Evolutionary conservation across 2,797 vertebrate species (phyloP).

Genomic region (Hybognathus amarus): DNA sequence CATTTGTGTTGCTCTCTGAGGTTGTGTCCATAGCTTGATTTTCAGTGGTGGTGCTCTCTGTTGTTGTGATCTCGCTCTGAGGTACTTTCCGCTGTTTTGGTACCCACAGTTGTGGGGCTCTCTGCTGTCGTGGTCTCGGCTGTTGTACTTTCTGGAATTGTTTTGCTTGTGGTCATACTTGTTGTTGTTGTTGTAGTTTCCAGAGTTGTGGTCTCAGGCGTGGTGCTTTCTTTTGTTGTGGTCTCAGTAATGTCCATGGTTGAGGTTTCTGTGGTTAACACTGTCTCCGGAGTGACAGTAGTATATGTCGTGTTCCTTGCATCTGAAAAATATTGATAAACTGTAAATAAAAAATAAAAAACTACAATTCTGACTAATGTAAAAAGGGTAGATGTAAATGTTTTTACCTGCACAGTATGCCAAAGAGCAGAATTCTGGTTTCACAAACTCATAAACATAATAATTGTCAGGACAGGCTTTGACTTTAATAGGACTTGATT

Average conservation of each 20-base stretch:
- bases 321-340: background rate
- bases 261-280: background rate
- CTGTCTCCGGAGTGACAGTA: background rate
- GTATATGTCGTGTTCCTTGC: too few relatives aligned
- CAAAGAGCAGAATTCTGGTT: background rate
- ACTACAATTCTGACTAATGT: background rate
- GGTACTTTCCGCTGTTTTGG: background rate
- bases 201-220: too few relatives aligned
- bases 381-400: background rate
- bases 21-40: too few relatives aligned
- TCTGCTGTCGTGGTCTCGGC: too few relatives aligned
- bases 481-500: slow-evolving; percentile 2
- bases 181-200: too few relatives aligned
- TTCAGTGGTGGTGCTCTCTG: too few relatives aligned
- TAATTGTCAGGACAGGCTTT: slow-evolving; percentile 18
- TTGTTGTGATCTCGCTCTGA: background rate
- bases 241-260: background rate
- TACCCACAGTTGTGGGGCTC: too few relatives aligned
- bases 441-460: slow-evolving; percentile 33
- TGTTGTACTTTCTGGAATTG: too few relatives aligned
- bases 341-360: too few relatives aligned
- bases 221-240: too few relatives aligned
- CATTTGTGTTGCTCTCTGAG: too few relatives aligned
- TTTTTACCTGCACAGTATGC: slow-evolving; percentile 39
- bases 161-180: too few relatives aligned